A percentile compares a stretch with the other conserved stretches of the same genome.
Evolutionary conservation across 2,797 vertebrate genomes (phyloP).

Genomic region (Coccyzus lansbergi): DNA sequence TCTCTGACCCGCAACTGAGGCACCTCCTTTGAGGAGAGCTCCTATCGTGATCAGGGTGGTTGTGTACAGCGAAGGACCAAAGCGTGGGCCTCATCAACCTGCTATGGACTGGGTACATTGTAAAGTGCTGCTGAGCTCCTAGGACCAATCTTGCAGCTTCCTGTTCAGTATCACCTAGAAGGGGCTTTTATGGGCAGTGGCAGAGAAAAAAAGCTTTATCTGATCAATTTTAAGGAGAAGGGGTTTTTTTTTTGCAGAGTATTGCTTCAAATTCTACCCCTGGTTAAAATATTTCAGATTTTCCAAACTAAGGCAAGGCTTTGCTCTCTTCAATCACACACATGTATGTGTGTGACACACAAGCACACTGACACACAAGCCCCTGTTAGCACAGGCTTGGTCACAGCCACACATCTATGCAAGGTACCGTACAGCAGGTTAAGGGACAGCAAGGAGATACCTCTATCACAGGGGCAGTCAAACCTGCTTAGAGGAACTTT

Average conservation of each 20-base stretch:
- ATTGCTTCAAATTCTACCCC: neutral
- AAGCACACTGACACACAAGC: neutral
- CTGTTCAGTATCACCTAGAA: neutral
- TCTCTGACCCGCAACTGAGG: neutral
- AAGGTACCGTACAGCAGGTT: neutral
- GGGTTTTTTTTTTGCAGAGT: neutral
- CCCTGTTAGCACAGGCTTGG: fast-evolving
- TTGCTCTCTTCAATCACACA: neutral
- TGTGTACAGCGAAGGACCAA: fast-evolving
- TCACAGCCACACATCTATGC: neutral
- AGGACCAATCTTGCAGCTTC: neutral
- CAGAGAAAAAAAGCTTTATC: neutral
- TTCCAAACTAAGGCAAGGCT: neutral
- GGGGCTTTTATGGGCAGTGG: neutral
- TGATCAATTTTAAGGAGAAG: neutral
- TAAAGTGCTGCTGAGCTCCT: neutral
- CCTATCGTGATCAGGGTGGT: fast-evolving
- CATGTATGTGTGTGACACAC: too few relatives aligned
- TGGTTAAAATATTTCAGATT: neutral
- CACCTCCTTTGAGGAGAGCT: neutral
- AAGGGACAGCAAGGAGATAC: neutral
- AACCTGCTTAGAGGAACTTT: neutral
- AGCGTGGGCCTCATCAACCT: fast-evolving
- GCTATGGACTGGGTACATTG: fast-evolving
- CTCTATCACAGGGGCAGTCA: neutral